Evolutionary conservation across 2,113 vertebrate genomes (phyloP).

Genomic region (Channa argus): DNA sequence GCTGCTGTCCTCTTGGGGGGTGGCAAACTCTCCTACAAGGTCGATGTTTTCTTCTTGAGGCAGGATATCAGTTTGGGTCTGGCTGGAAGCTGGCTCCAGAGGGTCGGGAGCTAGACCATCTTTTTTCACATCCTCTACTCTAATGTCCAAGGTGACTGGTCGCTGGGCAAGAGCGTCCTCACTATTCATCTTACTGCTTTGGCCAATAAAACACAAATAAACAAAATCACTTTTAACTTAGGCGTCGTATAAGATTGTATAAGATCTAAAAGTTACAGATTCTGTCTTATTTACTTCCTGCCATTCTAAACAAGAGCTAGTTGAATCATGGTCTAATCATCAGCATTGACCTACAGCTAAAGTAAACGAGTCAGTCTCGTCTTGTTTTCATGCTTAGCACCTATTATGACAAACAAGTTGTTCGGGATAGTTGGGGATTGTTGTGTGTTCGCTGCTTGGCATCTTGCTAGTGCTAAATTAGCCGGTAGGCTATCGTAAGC

Average conservation of each 20-base stretch:
- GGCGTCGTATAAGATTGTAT: neutral
- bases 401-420: neutral
- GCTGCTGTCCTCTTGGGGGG: constrained; percentile 87
- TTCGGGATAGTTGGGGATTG: neutral
- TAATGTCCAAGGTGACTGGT: constrained; percentile 79
- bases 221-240: neutral
- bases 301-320: neutral
- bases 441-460: neutral
- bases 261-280: neutral
- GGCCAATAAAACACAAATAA: constrained; percentile 1
- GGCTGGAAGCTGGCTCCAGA: constrained; percentile 31
- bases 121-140: constrained; percentile 20
- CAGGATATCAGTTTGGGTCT: constrained; percentile 56
- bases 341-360: neutral
- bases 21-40: constrained; percentile 87
- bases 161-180: constrained; percentile 75
- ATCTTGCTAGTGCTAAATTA: constrained; percentile 57
- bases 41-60: constrained; percentile 93
- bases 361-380: no score
- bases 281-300: constrained; percentile 7
- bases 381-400: no score
- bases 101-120: constrained; percentile 12
- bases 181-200: constrained; percentile 83
- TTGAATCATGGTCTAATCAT: no score
- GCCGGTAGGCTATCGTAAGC: constrained; percentile 11